These are phyloP conservation scores for Pogonomyrmex californicus DNA, from an alignment of 1,140 invertebrate genomes.

Conservation along the genomic window DNA sequence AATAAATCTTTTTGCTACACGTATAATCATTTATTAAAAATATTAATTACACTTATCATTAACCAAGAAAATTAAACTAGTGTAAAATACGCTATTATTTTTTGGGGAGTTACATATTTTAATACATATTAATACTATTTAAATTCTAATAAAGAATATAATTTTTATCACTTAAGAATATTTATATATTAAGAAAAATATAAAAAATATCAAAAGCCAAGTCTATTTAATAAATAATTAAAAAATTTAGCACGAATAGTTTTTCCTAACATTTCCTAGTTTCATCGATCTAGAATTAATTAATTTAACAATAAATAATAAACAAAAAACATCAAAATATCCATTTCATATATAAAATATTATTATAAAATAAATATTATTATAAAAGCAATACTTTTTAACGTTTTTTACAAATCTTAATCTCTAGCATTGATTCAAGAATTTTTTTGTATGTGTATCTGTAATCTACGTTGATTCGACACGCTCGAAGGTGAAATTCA, in stretches of 20 bases:
- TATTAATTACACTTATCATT: too few relatives aligned
- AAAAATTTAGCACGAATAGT: not conserved
- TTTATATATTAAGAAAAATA: not conserved
- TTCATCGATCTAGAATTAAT: not conserved
- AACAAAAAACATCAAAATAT: not conserved
- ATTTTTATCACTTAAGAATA: not conserved
- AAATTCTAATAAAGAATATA: not conserved
- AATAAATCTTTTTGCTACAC: not conserved
- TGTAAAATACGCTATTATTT: not conserved
- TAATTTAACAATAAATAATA: not conserved
- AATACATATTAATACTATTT: not conserved
- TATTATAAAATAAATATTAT: not conserved
- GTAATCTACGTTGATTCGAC: not conserved
- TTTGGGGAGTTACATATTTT: not conserved
- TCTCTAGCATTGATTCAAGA: not conserved
- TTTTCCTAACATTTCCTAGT: not conserved
- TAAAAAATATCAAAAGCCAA: not conserved
- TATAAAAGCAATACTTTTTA: not conserved
- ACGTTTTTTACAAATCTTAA: not conserved
- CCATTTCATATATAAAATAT: slow-evolving; percentile 1
- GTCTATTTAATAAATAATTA: not conserved
- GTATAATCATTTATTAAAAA: not conserved
- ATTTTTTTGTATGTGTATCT: not conserved
- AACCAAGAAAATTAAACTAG: not conserved
- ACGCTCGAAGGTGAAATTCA: not conserved